phyloP scores from a whole-genome alignment of 2,113 vertebrate species.

The Paradoxurus hermaphroditus region DNA sequence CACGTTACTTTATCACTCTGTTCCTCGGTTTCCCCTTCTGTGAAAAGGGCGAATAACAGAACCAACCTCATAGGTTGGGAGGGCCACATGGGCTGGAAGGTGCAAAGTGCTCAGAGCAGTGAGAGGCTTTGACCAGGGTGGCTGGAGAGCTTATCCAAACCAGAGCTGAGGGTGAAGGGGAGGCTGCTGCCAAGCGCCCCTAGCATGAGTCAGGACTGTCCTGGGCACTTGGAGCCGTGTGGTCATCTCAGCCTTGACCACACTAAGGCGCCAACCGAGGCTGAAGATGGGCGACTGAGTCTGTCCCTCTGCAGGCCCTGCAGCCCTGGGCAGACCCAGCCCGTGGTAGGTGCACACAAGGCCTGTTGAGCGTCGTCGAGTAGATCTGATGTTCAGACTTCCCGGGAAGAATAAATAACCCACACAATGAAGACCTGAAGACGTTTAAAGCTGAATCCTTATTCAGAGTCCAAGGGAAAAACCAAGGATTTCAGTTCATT shows the following conservation, averaged over 20 bases:
- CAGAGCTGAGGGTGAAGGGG: background rate
- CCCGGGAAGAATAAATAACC: background rate
- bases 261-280: background rate
- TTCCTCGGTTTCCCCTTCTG: background rate
- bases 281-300: background rate
- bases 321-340: background rate
- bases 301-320: background rate
- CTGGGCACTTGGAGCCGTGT: fast-evolving
- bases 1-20: background rate
- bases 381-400: background rate
- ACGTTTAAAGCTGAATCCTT: background rate
- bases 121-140: background rate
- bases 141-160: background rate
- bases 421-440: background rate
- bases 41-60: background rate
- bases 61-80: background rate
- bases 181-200: background rate
- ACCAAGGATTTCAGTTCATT: background rate
- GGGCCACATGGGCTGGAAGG: background rate
- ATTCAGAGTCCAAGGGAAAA: background rate
- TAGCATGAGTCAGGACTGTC: background rate
- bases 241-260: background rate
- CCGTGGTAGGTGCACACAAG: background rate
- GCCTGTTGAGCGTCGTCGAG: background rate
- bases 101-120: background rate